Evolutionary conservation across 2,888 invertebrate species (phyloP), one percentile per base, ranked within the genome.

Genomic region (Acheta domesticus): DNA sequence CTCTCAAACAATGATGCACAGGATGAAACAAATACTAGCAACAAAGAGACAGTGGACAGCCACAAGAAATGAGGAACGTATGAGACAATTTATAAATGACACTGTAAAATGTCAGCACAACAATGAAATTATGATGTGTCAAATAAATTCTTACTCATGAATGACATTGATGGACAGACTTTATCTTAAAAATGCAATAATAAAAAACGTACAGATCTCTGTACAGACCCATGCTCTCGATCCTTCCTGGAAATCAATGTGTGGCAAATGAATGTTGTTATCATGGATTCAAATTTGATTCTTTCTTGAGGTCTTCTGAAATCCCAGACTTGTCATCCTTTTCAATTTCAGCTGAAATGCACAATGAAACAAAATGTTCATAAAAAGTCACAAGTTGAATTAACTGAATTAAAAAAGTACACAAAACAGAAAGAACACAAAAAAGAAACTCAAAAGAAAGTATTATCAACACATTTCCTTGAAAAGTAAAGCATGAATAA

Each of bases 291-390:
- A 80, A 16, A n/a, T 78, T 78, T 11, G 79, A n/a, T 20, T 82
- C 82, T 92, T 93, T 87, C 88, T 93, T 92, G 79, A 87, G 84
- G 82, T 93, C 92, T 83, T 93, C 92, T 50, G 80, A n/a, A 84
- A 93, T 93, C 11, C 89, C 82, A 12, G 82, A 78, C 83, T 87
- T 87, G 19, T 85, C 85, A 75, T 87, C 87, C 36, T 84, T 83
- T 2, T 81, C 82, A 75, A 62, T 74, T 75, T 81, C 81, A 36
- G 78, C 80, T 80, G 77, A 48, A 79, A 81, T 21, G 12, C 16
- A 36, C 36, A 36, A 36, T 36, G 11, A 74, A 74, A 74, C n/a
- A 74, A 74, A 21, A 12, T 75, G 14, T 75, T 75, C 75, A 21
- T 75, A 62, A 16, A 75, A 36, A 8, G 36, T 36, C 36, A 36